phyloP scores from a whole-genome alignment of 2,113 vertebrate species.

The Oceanodroma tethys region DNA sequence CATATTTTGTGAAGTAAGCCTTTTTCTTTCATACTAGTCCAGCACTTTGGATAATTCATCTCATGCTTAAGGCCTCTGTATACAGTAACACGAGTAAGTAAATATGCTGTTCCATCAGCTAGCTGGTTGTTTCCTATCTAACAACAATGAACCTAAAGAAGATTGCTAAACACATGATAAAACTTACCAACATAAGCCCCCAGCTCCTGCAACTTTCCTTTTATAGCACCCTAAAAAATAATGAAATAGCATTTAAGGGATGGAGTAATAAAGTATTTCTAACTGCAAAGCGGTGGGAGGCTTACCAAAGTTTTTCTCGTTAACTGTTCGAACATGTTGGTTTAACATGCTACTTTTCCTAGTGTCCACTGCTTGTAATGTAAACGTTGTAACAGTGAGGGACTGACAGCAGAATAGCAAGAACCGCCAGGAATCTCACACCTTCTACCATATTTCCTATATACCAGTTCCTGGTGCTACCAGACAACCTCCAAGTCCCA shows the following conservation, averaged over 20 bases:
- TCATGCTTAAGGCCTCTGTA: neutral
- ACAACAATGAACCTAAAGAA: neutral
- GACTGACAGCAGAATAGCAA: neutral
- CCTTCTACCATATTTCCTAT: fast-evolving
- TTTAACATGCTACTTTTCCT: neutral
- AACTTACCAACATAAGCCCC: conserved; percentile 96
- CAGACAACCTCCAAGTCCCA: neutral
- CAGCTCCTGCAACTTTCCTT: conserved; percentile 94
- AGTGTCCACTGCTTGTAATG: fast-evolving
- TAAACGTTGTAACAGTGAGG: neutral
- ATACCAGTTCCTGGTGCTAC: neutral
- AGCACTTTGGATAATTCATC: neutral
- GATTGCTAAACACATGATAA: neutral
- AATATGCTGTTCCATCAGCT: neutral
- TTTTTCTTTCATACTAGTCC: neutral
- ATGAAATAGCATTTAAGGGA: neutral
- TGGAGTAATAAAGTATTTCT: neutral
- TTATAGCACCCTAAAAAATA: conserved; percentile 89
- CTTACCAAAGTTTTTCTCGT: neutral
- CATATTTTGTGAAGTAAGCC: neutral
- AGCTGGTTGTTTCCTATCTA: neutral
- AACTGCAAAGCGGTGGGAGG: neutral
- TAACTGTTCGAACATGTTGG: fast-evolving
- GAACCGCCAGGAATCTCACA: neutral
- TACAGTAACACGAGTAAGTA: neutral